Percentiles rank a stretch among this genome's conserved stretches.
These are phyloP conservation scores for Bombylius discolor DNA, from an alignment of 2,888 invertebrate species.

Conservation along the genomic window DNA sequence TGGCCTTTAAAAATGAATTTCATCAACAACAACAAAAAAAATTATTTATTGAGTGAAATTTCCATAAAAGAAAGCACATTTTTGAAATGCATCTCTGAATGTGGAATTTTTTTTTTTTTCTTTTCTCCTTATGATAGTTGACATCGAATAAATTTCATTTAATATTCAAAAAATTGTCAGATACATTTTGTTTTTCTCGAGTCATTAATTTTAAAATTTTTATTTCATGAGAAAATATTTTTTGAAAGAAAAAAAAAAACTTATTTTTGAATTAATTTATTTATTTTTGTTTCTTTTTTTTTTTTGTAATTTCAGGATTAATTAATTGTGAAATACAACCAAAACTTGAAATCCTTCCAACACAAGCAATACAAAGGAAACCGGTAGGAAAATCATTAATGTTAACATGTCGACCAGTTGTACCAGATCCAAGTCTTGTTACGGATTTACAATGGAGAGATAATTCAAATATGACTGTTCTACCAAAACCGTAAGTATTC, in stretches of 20 bases:
- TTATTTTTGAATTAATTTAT: not conserved
- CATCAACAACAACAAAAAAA: too few relatives aligned
- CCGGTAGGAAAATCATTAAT: slow-evolving; percentile 63
- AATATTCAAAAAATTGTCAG: too few relatives aligned
- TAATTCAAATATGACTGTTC: slow-evolving; percentile 54
- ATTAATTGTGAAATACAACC: slow-evolving; percentile 29
- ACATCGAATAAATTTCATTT: too few relatives aligned
- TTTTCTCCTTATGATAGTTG: too few relatives aligned
- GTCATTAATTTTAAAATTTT: too few relatives aligned
- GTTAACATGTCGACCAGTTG: slow-evolving; percentile 63
- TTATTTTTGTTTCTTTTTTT: not conserved
- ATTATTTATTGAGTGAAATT: too few relatives aligned
- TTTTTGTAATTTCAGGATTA: slow-evolving; percentile 5
- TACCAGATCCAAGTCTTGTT: slow-evolving; percentile 51
- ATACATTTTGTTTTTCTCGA: too few relatives aligned
- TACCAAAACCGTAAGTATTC: slow-evolving; percentile 49
- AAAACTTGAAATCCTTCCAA: slow-evolving; percentile 55
- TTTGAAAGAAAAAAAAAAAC: too few relatives aligned
- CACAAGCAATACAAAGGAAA: slow-evolving; percentile 53
- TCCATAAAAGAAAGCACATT: too few relatives aligned
- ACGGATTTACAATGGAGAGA: slow-evolving; percentile 70
- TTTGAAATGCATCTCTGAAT: too few relatives aligned
- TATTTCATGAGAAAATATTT: too few relatives aligned
- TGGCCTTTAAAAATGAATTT: not conserved
- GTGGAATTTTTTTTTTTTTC: too few relatives aligned